Percentiles rank a stretch among this genome's conserved stretches.
phyloP scores from a whole-genome alignment of 1,140 invertebrate species.

The Zaprionus capensis region DNA sequence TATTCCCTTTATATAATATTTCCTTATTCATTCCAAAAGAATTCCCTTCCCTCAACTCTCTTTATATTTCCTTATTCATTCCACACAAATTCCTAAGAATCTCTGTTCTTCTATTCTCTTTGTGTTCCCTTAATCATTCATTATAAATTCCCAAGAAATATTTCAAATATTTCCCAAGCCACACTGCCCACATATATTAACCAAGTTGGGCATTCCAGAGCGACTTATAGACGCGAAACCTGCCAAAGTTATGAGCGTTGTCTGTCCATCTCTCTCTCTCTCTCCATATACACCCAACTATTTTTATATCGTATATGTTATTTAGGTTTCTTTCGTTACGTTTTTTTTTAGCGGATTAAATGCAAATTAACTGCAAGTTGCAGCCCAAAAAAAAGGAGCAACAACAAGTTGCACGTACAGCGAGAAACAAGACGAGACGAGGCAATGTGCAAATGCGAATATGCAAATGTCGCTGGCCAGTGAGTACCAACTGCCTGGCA shows the following conservation, averaged over 20 bases:
- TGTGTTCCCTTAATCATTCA: not conserved
- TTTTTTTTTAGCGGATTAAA: conserved; percentile 63
- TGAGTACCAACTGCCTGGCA: conserved; percentile 33
- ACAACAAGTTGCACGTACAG: conserved; percentile 79
- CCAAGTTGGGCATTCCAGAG: conserved; percentile 22
- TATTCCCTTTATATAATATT: not conserved
- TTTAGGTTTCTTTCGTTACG: conserved; percentile 40
- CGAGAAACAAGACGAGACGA: conserved; percentile 55
- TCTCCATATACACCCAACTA: conserved; percentile 44
- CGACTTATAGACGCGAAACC: conserved; percentile 21
- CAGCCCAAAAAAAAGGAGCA: conserved; percentile 39
- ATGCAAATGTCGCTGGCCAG: conserved; percentile 28
- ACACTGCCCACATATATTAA: not conserved
- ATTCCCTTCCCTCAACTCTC: not conserved
- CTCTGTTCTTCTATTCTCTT: not conserved
- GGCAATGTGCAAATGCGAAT: conserved; percentile 34
- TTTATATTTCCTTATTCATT: not conserved
- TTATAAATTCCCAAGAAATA: not conserved
- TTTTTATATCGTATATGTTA: conserved; percentile 33
- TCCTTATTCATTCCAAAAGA: not conserved
- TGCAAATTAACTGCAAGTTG: conserved; percentile 78
- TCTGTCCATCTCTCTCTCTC: not conserved
- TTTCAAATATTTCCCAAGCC: not conserved
- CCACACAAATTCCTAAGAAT: not conserved
- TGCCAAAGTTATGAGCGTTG: conserved; percentile 48